Percentiles rank a stretch among this genome's conserved stretches.
Conservation (phyloP, 2,888 invertebrate species). For the Trisateles emortualis region DNA sequence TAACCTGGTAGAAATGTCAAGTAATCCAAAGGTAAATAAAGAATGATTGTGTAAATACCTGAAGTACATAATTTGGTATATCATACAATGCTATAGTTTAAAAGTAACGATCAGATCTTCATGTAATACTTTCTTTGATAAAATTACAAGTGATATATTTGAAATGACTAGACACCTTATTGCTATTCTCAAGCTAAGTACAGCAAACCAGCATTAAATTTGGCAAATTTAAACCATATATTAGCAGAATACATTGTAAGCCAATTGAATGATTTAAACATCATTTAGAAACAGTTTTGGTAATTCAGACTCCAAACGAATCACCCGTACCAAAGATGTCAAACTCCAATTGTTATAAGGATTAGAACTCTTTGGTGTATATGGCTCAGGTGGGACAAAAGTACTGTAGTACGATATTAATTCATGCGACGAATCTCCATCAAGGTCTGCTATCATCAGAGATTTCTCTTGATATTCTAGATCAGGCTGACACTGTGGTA, state of each 20-base stretch:
- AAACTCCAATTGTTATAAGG: slow-evolving; percentile 87
- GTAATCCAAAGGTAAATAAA: no score
- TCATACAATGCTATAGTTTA: no score
- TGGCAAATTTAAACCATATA: slow-evolving; percentile 41
- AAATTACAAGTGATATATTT: slow-evolving; percentile 22
- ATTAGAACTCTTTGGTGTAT: slow-evolving; percentile 69
- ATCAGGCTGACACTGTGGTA: slow-evolving; percentile 90
- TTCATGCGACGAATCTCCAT: slow-evolving; percentile 92
- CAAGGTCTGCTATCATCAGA: slow-evolving; percentile 91
- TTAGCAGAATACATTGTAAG: slow-evolving; percentile 45
- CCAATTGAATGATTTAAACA: slow-evolving; percentile 51
- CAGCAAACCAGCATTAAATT: slow-evolving; percentile 56
- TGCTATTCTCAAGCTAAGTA: slow-evolving; percentile 59
- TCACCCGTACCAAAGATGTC: slow-evolving; percentile 89
- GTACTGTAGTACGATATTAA: slow-evolving; percentile 92
- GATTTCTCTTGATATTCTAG: slow-evolving; percentile 91
- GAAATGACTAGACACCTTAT: slow-evolving; percentile 55
- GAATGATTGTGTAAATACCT: no score
- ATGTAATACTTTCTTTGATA: slow-evolving; percentile 10
- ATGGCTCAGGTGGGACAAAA: slow-evolving; percentile 81
- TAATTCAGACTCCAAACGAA: slow-evolving; percentile 90
- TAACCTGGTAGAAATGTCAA: no score
- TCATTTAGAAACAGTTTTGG: slow-evolving; percentile 89
- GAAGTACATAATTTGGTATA: slow-evolving; percentile 7
- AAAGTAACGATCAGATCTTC: not conserved